Percentiles rank a stretch among this genome's conserved stretches.
Conservation (phyloP, 2,888 invertebrate species). For the Leptopilina drosophilae region DNA sequence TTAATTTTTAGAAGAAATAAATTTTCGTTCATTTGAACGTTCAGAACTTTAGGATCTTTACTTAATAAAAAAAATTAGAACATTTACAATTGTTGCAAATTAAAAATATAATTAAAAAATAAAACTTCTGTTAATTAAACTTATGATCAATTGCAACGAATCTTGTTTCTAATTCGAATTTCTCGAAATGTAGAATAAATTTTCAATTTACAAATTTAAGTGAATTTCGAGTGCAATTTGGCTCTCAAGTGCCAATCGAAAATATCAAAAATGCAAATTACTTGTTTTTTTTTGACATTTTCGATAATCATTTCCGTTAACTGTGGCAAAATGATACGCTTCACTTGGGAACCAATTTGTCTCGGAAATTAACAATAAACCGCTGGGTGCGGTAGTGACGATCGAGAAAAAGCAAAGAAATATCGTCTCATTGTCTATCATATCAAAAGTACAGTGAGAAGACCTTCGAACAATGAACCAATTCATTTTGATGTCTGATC, state of each 20-base stretch:
- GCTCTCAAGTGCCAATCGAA: neutral
- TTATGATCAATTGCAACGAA: too few species aligned
- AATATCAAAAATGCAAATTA: neutral
- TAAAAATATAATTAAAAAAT: too few species aligned
- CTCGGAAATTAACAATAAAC: conserved; percentile 63
- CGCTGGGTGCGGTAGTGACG: conserved; percentile 44
- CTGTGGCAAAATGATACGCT: conserved; percentile 14
- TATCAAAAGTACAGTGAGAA: conserved; percentile 54
- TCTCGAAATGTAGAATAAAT: too few species aligned
- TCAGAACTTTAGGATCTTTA: too few species aligned
- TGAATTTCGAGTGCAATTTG: neutral
- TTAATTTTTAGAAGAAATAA: too few species aligned
- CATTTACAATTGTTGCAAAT: too few species aligned
- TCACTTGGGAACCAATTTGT: conserved; percentile 58
- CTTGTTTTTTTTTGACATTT: neutral
- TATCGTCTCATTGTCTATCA: conserved; percentile 54
- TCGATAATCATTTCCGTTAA: conserved; percentile 19
- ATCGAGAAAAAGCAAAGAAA: conserved; percentile 51
- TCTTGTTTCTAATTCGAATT: too few species aligned
- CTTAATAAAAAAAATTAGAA: too few species aligned
- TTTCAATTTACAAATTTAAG: too few species aligned
- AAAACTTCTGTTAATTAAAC: too few species aligned
- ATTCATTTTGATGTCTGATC: conserved; percentile 50
- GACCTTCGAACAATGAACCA: conserved; percentile 51
- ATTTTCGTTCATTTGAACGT: too few species aligned